Percentiles rank a stretch among this genome's conserved stretches.
These are phyloP conservation scores for Drosophila oshimai DNA, from an alignment of 1,140 invertebrate genomes.

Conservation along the genomic window DNA sequence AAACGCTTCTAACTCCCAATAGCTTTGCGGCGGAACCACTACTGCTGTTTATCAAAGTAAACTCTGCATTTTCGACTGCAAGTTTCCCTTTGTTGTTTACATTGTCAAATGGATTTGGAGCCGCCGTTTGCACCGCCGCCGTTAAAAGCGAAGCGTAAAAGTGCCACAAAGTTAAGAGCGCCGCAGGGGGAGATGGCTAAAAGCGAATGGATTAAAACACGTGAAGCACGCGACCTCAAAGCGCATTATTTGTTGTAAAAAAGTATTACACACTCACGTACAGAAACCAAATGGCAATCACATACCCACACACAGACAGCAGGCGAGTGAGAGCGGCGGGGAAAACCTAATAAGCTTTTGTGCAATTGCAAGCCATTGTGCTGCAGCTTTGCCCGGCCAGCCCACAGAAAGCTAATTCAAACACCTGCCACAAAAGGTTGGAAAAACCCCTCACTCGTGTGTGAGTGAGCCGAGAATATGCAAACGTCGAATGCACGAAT, in stretches of 20 bases:
- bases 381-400: slow-evolving; percentile 50
- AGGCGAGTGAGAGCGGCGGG: neutral
- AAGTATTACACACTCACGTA: slow-evolving; percentile 47
- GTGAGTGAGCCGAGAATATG: slow-evolving; percentile 33
- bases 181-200: slow-evolving; percentile 10
- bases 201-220: slow-evolving; percentile 47
- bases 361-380: slow-evolving; percentile 67
- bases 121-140: slow-evolving; percentile 8
- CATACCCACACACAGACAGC: slow-evolving; percentile 9
- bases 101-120: slow-evolving; percentile 45
- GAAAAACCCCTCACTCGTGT: slow-evolving; percentile 33
- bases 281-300: slow-evolving; percentile 36
- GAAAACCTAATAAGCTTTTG: slow-evolving; percentile 76
- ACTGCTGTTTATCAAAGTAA: slow-evolving; percentile 36
- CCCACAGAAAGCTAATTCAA: slow-evolving; percentile 75
- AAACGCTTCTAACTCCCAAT: neutral
- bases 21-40: slow-evolving; percentile 8
- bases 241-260: slow-evolving; percentile 64
- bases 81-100: slow-evolving; percentile 39
- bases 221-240: slow-evolving; percentile 65
- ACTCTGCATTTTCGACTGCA: slow-evolving; percentile 27
- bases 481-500: slow-evolving; percentile 67
- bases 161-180: slow-evolving; percentile 26
- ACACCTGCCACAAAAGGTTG: slow-evolving; percentile 72
- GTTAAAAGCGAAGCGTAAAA: slow-evolving; percentile 38